Conservation (phyloP, 1,140 invertebrate species). For the Acromyrmex echinatior region DNA sequence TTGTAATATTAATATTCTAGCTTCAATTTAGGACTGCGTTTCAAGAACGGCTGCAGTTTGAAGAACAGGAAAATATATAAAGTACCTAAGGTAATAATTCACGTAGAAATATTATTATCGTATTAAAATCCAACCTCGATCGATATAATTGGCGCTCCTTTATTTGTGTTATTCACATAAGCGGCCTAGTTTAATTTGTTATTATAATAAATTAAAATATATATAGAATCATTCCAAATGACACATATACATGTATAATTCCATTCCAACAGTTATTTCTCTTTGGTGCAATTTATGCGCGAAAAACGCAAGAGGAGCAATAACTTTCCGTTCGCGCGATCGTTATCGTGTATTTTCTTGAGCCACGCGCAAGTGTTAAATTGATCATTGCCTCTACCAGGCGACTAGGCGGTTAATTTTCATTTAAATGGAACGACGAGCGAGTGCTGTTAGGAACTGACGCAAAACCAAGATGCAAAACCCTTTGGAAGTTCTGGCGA, state of each 20-base stretch:
- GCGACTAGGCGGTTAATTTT: slow-evolving; percentile 79
- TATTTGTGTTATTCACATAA: too few species aligned
- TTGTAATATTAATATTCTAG: too few species aligned
- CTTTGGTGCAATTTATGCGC: not conserved
- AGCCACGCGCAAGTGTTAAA: slow-evolving; percentile 54
- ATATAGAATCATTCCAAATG: not conserved
- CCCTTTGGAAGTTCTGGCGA: slow-evolving; percentile 78
- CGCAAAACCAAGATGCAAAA: slow-evolving; percentile 64
- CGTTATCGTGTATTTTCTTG: slow-evolving; percentile 22
- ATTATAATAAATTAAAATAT: too few species aligned
- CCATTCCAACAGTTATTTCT: not conserved
- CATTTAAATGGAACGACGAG: slow-evolving; percentile 83
- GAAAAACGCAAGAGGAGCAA: not conserved
- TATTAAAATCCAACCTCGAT: too few species aligned
- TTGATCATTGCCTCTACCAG: slow-evolving; percentile 71
- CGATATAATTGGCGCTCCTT: too few species aligned
- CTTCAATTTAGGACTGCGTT: too few species aligned
- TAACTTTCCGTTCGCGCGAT: not conserved
- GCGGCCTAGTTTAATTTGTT: too few species aligned
- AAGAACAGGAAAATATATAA: too few species aligned
- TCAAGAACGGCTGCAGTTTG: too few species aligned
- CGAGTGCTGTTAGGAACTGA: slow-evolving; percentile 54
- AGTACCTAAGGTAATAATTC: too few species aligned
- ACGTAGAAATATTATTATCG: too few species aligned
- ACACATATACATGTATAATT: not conserved